Base-by-base conservation (phyloP, 2,797 vertebrate species). In the Cephalopachus bancanus region DNA sequence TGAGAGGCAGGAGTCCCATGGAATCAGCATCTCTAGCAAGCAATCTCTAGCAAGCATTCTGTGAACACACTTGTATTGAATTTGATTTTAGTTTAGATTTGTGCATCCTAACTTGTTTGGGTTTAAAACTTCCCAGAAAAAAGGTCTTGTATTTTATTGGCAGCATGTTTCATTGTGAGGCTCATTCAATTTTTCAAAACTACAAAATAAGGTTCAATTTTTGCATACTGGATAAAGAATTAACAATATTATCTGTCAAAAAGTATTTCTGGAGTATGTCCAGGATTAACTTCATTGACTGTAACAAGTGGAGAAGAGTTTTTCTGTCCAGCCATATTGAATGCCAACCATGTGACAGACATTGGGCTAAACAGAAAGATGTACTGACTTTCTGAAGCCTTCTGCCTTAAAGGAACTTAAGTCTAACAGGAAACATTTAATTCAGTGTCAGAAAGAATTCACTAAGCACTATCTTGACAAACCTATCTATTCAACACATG, bases 401-500 rank as follows among this genome's bases (percentile, higher is more conserved):
- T 5, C 12, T 60, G 1, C 24, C 78, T 57, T 84, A 53, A 79
- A 24, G 28, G 28, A 94, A 65, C 7, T 88, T 69, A 44, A 12
- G 1, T 83, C 75, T 89, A 20, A 92, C 49, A 64, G 22, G 33
- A 65, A 62, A 71, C 24, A 33, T 57, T 90, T 22, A 33, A 80
- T 71, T 93, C 55, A 86, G 33, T 59, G 30, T 75, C 83, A 91
- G 81, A 91, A 75, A 83, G 59, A 80, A 88, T 93, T 88, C 4
- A 30, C 11, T 62, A 59, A 17, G 71, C 33, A 59, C 10, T 67
- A 53, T 83, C 51, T 81, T 85, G 62, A 75, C 5, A 14, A 83
- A 83, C 0, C 9, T 59, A 65, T n/a, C 37, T 87, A 53, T 57
- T 74, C 53, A 57, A 19, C 4, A 30, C 72, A 89, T 72, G 62